Evolutionary conservation across 2,888 invertebrate genomes (phyloP).

Genomic region (Drosophila quinaria): DNA sequence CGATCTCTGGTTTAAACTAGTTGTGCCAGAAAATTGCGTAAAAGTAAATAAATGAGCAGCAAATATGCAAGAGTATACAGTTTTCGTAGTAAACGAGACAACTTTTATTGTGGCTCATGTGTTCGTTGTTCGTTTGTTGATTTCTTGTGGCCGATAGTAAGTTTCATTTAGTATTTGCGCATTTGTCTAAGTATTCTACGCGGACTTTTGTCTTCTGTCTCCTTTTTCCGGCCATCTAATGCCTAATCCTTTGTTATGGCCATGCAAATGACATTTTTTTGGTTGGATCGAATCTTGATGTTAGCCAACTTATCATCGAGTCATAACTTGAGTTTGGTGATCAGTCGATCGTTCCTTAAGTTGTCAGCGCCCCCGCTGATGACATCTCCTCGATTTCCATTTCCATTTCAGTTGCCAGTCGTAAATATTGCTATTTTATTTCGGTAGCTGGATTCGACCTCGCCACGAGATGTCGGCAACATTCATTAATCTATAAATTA

Average conservation of each 20-base stretch:
- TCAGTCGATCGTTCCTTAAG: slow-evolving; percentile 2
- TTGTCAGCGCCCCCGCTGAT: slow-evolving; percentile 46
- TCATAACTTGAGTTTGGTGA: slow-evolving; percentile 51
- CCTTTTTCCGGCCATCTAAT: slow-evolving; percentile 11
- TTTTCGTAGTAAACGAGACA: background rate
- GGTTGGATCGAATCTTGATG: slow-evolving; percentile 32
- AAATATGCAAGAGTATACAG: slow-evolving; percentile 24
- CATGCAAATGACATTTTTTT: slow-evolving; percentile 65
- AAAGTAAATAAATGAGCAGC: too few relatives aligned
- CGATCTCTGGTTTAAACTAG: too few relatives aligned
- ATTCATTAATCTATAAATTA: slow-evolving; percentile 83
- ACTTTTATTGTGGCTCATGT: slow-evolving; percentile 29
- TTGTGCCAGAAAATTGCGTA: too few relatives aligned
- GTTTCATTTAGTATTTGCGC: slow-evolving; percentile 70
- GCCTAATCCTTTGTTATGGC: slow-evolving; percentile 21
- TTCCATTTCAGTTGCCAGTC: slow-evolving; percentile 3
- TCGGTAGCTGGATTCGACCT: slow-evolving; percentile 77
- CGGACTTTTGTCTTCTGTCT: background rate
- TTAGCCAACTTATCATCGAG: slow-evolving; percentile 46
- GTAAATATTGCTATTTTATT: slow-evolving; percentile 77
- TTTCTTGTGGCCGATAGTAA: slow-evolving; percentile 77
- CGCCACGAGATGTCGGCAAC: slow-evolving; percentile 61
- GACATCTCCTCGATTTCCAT: slow-evolving; percentile 24
- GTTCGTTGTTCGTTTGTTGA: slow-evolving; percentile 53
- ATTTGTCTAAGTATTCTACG: slow-evolving; percentile 42